Conservation (phyloP, 2,888 invertebrate species). For the Cacoxenus indagator region DNA sequence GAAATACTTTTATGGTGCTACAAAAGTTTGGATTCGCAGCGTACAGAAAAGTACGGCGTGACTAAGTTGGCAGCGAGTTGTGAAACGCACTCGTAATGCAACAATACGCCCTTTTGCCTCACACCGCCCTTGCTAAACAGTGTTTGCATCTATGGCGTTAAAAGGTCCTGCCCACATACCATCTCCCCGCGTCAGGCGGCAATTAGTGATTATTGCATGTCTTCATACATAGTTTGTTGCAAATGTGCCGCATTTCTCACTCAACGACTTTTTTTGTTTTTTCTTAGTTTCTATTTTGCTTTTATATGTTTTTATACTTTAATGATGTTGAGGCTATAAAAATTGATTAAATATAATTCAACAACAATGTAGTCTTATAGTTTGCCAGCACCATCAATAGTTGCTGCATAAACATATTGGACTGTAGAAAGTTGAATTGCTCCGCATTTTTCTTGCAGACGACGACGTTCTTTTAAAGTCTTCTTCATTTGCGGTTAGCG, state of each 20-base stretch:
- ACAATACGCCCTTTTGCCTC: background rate
- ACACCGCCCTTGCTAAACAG: background rate
- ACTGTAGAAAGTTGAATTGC: conserved; percentile 13
- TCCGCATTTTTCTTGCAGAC: background rate
- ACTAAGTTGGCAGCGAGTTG: no score
- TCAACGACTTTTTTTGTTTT: background rate
- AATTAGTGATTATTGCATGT: conserved; percentile 23
- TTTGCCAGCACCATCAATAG: conserved; percentile 23
- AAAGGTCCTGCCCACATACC: conserved; percentile 1
- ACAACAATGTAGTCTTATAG: conserved; percentile 62
- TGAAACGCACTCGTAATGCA: background rate
- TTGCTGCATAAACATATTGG: background rate
- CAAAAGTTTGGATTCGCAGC: conserved; percentile 38
- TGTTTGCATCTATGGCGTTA: background rate
- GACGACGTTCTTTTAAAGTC: background rate
- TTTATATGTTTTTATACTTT: conserved; percentile 53
- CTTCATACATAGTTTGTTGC: conserved; percentile 45
- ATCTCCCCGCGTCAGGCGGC: background rate
- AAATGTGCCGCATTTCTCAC: conserved; percentile 17
- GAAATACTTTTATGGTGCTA: conserved; percentile 60
- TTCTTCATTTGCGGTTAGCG: background rate
- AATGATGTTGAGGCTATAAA: conserved; percentile 63
- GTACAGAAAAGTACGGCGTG: background rate
- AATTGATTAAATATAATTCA: conserved; percentile 63
- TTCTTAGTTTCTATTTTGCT: conserved; percentile 7